Base-by-base conservation (phyloP, 2,797 vertebrate genomes). In the Girardinus metallicus region DNA sequence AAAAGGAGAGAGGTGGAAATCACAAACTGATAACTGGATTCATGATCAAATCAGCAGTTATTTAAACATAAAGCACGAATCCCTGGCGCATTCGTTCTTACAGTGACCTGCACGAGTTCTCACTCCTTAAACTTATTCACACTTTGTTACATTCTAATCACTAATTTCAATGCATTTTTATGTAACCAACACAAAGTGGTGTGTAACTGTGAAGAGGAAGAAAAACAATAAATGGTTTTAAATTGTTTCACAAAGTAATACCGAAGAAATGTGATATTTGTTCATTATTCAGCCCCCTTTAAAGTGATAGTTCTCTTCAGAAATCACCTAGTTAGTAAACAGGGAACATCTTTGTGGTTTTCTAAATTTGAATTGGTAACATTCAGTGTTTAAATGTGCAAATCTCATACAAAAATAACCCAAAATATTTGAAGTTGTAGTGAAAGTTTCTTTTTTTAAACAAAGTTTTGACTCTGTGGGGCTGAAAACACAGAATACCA, bases 1-100 rank as follows among this genome's bases (percentile, higher is more conserved):
- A 36, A 92, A 51, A 86, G 10, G 66, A 84, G 55, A 34, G 6
- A 43, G 18, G 39, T 15, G 55, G 26, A 49, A 60, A 71, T 78
- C 26, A 82, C 5, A 36, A 81, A 36, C 18, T 34, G 13, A 46
- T 3, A 29, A 60, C 1, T 57, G 1, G 11, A 34, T 31, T 1
- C 5, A 29, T 15, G 47, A 66, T 26, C 11, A 41, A 70, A 70
- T 13, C 21, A 53, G 4, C 4, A 60, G 41, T 66, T 6, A 26
- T 0, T 1, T 29, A 6, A 15, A 77, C 18, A 41, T 10, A 66
- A 68, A 26, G 9, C 9, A 18, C 1, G 2, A 15, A 62, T 57
- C 11, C 4, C 23, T 18, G 29, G 15, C 3, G 29, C 13, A 64
- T 66, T 5, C 0, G 9, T 16, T 64, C 36, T 39, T 41, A 34